These are phyloP conservation scores for Gymnoscelis rufifasciata DNA, from an alignment of 2,888 invertebrate species.

Conservation along the genomic window DNA sequence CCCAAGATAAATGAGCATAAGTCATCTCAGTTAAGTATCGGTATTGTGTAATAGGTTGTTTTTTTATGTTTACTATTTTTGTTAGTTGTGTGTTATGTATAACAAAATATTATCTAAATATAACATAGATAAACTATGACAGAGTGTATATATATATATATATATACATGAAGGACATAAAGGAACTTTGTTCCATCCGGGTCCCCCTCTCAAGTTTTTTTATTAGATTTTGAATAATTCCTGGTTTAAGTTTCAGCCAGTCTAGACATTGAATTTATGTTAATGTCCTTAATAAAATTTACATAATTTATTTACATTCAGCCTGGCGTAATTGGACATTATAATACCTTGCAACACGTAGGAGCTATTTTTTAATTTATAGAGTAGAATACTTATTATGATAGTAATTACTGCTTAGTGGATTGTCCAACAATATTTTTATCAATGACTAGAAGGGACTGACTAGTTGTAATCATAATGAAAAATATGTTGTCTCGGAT, in stretches of 20 bases:
- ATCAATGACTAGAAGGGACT: no score
- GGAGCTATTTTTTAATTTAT: no score
- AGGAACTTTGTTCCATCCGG: constrained; percentile 19
- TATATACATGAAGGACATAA: neutral
- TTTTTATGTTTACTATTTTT: neutral
- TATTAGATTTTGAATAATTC: constrained; percentile 18
- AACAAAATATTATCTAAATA: no score
- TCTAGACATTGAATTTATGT: constrained; percentile 26
- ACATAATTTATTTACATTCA: constrained; percentile 1
- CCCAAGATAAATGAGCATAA: constrained; percentile 9
- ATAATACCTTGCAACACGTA: neutral
- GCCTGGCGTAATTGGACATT: neutral
- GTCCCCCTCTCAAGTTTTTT: constrained; percentile 6
- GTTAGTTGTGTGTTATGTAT: no score
- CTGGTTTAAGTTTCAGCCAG: constrained; percentile 24
- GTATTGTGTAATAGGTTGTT: neutral
- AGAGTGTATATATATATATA: no score
- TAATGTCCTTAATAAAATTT: constrained; percentile 12
- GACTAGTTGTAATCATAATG: no score
- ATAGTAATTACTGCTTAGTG: no score
- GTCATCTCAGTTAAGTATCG: neutral
- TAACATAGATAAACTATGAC: no score
- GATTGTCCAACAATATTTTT: no score
- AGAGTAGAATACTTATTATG: no score
- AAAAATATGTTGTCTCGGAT: no score